phyloP scores from a whole-genome alignment of 2,888 invertebrate genomes.

The Cryptus armator region DNA sequence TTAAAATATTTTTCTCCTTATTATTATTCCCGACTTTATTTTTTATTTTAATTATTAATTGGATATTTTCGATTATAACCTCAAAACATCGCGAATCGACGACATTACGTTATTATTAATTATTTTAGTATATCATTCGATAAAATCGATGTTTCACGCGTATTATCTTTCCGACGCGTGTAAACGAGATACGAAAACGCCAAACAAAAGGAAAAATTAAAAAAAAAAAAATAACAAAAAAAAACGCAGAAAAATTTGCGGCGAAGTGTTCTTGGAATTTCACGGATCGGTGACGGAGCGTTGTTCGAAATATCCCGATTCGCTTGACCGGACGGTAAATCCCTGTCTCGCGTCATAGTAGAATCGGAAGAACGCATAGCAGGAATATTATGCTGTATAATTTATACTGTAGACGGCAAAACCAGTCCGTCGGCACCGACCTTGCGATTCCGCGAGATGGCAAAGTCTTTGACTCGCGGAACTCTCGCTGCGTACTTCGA shows the following conservation, averaged over 20 bases:
- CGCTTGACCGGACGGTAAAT: conserved; percentile 46
- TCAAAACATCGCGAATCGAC: no score
- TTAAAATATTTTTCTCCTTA: no score
- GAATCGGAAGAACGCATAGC: conserved; percentile 52
- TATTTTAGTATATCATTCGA: neutral
- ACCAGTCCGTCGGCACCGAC: conserved; percentile 61
- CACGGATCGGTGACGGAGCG: conserved; percentile 26
- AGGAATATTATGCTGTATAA: conserved; percentile 4
- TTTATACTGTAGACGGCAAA: conserved; percentile 37
- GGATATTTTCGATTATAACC: no score
- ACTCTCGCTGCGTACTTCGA: conserved; percentile 57
- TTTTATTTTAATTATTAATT: no score
- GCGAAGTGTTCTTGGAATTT: conserved; percentile 13
- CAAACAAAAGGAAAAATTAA: neutral
- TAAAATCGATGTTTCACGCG: neutral
- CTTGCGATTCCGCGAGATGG: conserved; percentile 68
- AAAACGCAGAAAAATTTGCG: conserved; percentile 6
- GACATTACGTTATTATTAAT: neutral
- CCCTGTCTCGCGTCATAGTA: conserved; percentile 9
- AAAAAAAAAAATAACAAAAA: conserved; percentile 11
- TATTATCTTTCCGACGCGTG: neutral
- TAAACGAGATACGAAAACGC: neutral
- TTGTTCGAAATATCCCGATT: conserved; percentile 41
- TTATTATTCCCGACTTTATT: no score
- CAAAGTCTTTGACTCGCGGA: conserved; percentile 69